Conservation (phyloP, 2,797 vertebrate species). For the Mus minutoides region DNA sequence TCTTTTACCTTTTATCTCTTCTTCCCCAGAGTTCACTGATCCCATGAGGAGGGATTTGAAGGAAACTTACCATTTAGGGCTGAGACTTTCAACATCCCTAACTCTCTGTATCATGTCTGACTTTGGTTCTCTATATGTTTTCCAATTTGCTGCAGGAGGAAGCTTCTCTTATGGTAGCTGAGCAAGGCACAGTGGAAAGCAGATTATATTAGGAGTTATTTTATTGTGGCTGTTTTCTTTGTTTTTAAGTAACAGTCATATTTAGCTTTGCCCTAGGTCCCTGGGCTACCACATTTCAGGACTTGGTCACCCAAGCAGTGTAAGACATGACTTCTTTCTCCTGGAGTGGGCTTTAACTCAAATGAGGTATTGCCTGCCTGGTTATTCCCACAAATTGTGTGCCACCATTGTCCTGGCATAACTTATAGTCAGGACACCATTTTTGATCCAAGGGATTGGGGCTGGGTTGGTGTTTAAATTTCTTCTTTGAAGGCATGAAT, state of each 20-base stretch:
- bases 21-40: background rate
- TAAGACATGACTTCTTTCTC: background rate
- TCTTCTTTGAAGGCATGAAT: background rate
- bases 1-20: background rate
- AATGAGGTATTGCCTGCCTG: background rate
- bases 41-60: background rate
- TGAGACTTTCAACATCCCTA: background rate
- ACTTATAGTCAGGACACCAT: background rate
- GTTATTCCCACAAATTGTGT: background rate
- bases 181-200: background rate
- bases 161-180: too few species aligned
- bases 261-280: background rate
- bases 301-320: background rate
- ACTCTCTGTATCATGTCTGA: background rate
- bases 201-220: background rate
- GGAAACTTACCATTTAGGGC: background rate
- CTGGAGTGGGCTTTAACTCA: background rate
- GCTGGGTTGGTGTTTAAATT: background rate
- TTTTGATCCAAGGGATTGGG: background rate
- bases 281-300: background rate
- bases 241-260: background rate
- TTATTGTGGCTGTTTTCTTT: background rate
- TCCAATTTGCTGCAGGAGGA: background rate
- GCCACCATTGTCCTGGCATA: background rate
- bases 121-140: background rate